Base-by-base conservation (phyloP, 2,888 invertebrate genomes). In the Phorcus lineatus region DNA sequence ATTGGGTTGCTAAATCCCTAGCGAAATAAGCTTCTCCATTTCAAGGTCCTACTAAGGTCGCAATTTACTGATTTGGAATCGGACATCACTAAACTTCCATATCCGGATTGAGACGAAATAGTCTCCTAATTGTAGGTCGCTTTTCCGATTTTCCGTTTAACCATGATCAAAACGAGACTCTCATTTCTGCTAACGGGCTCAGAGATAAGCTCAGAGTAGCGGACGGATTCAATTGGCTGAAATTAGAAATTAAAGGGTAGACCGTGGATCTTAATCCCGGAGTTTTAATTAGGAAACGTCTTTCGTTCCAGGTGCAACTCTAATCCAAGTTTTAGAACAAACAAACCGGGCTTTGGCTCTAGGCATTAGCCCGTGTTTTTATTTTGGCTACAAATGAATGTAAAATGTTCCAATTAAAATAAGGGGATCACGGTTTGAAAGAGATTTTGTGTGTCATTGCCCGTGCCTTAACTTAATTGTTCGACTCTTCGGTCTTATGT, bases 351-450 rank as follows among this genome's bases (percentile, higher is more conserved):
- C 28, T n/a, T 16, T 62, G 17, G 62, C 62, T 62, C 0, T 3
- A 28, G 62, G 62, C 28, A 16, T 24, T 28, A 62, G 28, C 28
- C 62, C 62, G 62, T 62, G 62, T 62, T 62, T 36, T 62, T 28
- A 62, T 62, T 62, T 62, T 62, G 62, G 47, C n/a, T 62, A 62
- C 62, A 62, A 62, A 62, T 62, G 62, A 28, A 28, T 28, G 62
- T 28, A n/a, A 62, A 62, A 24, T 62, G 62, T 62, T 62, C 62
- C 62, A 62, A 62, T 62, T 62, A 62, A 62, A 62, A 62, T 24
- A 62, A 24, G 62, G 28, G 24, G 28, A 28, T 62, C 62, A 28
- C 62, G 24, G 62, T 62, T 24, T 62, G 62, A 47, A 47, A 47
- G 47, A 47, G 62, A 62, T 62, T 16, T 62, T 28, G 62, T 62